Percentiles rank a stretch among this genome's conserved stretches.
These are phyloP conservation scores for Dicrurus megarhynchus DNA, from an alignment of 2,113 vertebrate species.

Conservation along the genomic window DNA sequence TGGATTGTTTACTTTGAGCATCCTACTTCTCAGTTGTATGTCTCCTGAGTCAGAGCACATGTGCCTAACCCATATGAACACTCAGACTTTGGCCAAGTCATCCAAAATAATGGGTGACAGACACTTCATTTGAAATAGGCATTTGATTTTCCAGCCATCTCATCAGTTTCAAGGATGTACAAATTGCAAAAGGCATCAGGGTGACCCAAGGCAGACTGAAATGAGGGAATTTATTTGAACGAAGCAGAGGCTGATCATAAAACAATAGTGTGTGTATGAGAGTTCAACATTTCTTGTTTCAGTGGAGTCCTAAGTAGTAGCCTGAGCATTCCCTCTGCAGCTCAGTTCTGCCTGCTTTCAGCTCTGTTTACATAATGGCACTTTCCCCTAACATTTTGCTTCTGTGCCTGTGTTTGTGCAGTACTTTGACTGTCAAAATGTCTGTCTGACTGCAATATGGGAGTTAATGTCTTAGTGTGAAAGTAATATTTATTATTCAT, in stretches of 20 bases:
- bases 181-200: not conserved
- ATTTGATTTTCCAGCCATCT: not conserved
- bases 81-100: not conserved
- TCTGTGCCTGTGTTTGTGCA: not conserved
- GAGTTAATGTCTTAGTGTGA: not conserved
- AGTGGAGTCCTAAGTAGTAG: not conserved
- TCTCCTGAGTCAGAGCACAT: not conserved
- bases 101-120: not conserved
- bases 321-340: not conserved
- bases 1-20: not conserved
- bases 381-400: not conserved
- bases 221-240: not conserved
- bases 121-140: not conserved
- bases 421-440: not conserved
- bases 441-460: not conserved
- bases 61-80: not conserved
- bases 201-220: not conserved
- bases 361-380: not conserved
- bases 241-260: not conserved
- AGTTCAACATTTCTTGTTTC: not conserved
- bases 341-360: not conserved
- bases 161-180: not conserved
- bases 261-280: not conserved
- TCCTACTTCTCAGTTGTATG: not conserved
- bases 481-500: slow-evolving; percentile 17